A percentile compares a stretch with the other conserved stretches of the same genome.
phyloP scores from a whole-genome alignment of 2,797 vertebrate species.

The Rachycentron canadum region DNA sequence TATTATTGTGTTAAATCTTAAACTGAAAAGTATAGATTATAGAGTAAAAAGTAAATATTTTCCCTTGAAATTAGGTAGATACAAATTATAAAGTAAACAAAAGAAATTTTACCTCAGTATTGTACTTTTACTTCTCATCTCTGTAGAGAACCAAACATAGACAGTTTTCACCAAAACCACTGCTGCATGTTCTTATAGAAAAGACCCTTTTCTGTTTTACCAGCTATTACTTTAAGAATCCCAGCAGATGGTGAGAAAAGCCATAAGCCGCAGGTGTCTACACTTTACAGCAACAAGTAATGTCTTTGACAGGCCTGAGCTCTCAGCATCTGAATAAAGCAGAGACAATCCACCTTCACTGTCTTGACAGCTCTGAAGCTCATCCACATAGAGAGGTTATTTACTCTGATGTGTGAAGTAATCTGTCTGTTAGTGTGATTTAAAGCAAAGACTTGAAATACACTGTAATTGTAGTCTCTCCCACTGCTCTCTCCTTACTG shows the following conservation, averaged over 20 bases:
- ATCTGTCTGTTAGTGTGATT: not conserved
- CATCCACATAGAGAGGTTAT: not conserved
- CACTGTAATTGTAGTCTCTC: not conserved
- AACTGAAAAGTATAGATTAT: not conserved
- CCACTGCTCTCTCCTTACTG: not conserved
- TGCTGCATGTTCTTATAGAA: constrained; percentile 6
- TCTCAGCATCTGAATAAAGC: constrained; percentile 11
- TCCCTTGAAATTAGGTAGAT: too few species aligned
- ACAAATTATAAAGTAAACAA: not conserved
- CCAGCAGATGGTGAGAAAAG: constrained; percentile 73
- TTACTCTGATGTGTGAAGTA: not conserved
- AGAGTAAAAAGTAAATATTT: not conserved
- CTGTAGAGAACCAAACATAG: not conserved
- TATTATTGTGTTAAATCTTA: not conserved
- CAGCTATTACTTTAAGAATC: constrained; percentile 44
- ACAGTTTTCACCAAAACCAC: constrained; percentile 2
- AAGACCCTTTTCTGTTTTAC: constrained; percentile 52
- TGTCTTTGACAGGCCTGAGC: constrained; percentile 58
- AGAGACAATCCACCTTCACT: constrained; percentile 4
- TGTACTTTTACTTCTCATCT: not conserved
- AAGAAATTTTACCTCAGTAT: not conserved
- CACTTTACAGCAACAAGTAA: constrained; percentile 55
- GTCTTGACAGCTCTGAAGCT: not conserved
- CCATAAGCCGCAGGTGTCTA: constrained; percentile 74
- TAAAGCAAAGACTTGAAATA: not conserved